phyloP scores from a whole-genome alignment of 2,113 vertebrate species.

The Calyptommatus sinebrachiatus region DNA sequence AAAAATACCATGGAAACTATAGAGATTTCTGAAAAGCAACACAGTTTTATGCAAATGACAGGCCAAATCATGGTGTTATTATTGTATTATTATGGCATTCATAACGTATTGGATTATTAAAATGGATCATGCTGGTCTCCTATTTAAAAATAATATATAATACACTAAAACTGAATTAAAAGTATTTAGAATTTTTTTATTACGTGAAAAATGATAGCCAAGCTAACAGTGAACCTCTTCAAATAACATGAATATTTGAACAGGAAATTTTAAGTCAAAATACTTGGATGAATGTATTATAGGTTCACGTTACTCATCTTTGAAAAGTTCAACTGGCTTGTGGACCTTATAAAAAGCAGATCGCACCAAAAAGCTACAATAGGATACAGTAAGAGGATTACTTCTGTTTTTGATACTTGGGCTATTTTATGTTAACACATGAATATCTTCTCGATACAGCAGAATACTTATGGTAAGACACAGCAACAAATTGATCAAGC shows the following conservation, averaged over 20 bases:
- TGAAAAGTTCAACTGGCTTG: background rate
- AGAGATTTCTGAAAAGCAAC: background rate
- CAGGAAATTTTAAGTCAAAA: background rate
- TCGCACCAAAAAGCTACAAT: background rate
- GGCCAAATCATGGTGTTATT: too few species aligned
- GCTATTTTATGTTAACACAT: too few species aligned
- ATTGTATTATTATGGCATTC: background rate
- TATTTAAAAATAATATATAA: background rate
- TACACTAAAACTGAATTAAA: background rate
- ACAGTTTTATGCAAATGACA: background rate
- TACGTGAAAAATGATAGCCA: background rate
- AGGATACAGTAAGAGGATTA: too few species aligned
- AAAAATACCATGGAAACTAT: background rate
- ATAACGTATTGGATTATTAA: background rate
- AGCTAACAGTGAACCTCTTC: background rate
- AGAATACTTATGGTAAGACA: too few species aligned
- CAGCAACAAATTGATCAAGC: background rate
- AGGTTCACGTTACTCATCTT: background rate
- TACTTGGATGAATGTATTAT: background rate
- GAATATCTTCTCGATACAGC: too few species aligned
- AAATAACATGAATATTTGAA: background rate
- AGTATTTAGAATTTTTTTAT: background rate
- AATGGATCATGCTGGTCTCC: too few species aligned
- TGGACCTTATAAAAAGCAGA: background rate
- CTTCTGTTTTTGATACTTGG: too few species aligned